Evolutionary conservation across 1,140 invertebrate species (phyloP), one percentile per base, ranked within the genome.

Genomic region (Caerostris extrusa): DNA sequence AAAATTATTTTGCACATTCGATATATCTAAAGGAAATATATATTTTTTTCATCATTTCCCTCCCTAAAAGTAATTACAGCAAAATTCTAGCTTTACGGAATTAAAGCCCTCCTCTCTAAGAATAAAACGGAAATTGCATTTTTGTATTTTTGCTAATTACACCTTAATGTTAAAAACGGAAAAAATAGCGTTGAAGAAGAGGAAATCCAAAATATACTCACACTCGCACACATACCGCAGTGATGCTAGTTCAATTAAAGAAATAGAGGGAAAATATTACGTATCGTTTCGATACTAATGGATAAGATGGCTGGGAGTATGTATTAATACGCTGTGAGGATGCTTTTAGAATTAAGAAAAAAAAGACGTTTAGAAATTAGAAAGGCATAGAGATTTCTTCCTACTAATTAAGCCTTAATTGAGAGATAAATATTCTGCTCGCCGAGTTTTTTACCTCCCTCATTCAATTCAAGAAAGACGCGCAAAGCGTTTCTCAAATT

Each of bases 111-210:
- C 81, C 55, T 93, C 67, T 77, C 19, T 55, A 77, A 89, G 64
- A 93, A 93, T 88, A 87, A 93, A 93, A 93, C 92, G 92, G 92
- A 93, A 93, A 89, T 81, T 71, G 83, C 92, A 93, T 93, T 93
- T 93, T 93, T 93, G 92, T 89, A 93, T 89, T 93, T 93, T 89
- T 88, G 85, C 92, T 93, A 93, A 93, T 93, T 93, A 93, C 92
- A 89, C 85, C 64, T 88, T 87, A 61, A 88, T 81, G 85, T 93
- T 88, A 89, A 89, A 93, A 82, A 82, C 67, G 58, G 34, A 71
- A 88, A 93, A 93, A 61, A 89, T 56, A 90, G 14, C 34, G 34
- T 34, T 12, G 34, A 82, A 82, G 55, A 19, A 83, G 82, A 83
- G 82, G 82, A 83, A 19, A 58, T 83, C 53, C 55, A 83, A 56